These are phyloP conservation scores for Oncorhynchus tshawytscha DNA, from an alignment of 2,113 vertebrate genomes.

Conservation along the genomic window DNA sequence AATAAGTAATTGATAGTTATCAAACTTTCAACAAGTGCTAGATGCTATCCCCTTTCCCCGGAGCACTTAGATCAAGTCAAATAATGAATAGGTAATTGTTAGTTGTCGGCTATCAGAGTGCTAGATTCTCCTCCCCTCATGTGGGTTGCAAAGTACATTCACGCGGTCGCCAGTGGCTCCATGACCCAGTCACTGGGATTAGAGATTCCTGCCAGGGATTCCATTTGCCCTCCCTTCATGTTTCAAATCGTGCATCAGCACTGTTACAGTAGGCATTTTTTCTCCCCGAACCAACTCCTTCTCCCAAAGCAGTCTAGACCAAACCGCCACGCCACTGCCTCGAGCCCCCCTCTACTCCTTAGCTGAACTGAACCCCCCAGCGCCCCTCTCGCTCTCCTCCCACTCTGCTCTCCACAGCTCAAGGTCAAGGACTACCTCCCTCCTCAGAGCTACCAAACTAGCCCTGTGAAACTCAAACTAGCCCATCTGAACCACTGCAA, in stretches of 20 bases:
- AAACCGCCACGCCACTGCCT: conserved; percentile 40
- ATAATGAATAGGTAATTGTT: too few relatives aligned
- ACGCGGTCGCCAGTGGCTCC: conserved; percentile 71
- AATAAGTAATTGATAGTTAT: too few relatives aligned
- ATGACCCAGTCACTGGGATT: conserved; percentile 73
- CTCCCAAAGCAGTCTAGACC: conserved; percentile 12
- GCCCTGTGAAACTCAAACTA: not conserved
- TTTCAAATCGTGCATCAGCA: conserved; percentile 68
- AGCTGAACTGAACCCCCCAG: not conserved
- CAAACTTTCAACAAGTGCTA: too few relatives aligned
- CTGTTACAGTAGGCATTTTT: conserved; percentile 56
- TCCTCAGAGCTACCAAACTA: not conserved
- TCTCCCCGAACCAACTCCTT: not conserved
- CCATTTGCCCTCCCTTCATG: conserved; percentile 41
- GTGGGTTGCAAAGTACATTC: conserved; percentile 30
- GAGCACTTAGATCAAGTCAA: not conserved
- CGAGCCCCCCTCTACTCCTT: conserved; percentile 2
- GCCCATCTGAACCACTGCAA: not conserved
- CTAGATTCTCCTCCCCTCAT: too few relatives aligned
- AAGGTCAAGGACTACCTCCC: conserved; percentile 6
- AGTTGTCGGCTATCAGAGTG: too few relatives aligned
- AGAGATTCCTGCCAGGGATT: conserved; percentile 62
- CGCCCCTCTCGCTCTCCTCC: not conserved
- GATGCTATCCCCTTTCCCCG: too few relatives aligned
- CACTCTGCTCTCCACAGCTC: not conserved